Evolutionary conservation across 2,113 vertebrate species (phyloP).

Genomic region (Urocynchramus pylzowi): DNA sequence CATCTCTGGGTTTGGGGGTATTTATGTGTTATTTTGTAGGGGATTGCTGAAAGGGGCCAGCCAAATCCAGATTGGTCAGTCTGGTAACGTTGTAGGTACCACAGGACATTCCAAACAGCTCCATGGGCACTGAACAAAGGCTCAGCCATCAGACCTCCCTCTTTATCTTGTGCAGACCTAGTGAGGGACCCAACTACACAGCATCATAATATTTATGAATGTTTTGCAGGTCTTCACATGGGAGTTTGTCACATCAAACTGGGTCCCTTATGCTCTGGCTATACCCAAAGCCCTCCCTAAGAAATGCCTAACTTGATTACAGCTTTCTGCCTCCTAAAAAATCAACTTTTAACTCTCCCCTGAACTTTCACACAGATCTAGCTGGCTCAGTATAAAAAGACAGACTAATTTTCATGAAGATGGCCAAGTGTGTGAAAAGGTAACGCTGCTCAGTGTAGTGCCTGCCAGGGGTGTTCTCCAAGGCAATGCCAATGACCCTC

Average conservation of each 20-base stretch:
- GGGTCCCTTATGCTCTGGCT: background rate
- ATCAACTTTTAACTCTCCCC: background rate
- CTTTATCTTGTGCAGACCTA: background rate
- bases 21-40: background rate
- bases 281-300: background rate
- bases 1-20: background rate
- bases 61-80: background rate
- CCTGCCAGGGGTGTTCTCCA: background rate
- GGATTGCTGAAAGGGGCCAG: background rate
- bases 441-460: accelerated
- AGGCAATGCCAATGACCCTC: background rate
- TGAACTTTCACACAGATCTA: background rate
- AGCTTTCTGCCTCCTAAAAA: background rate
- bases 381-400: background rate
- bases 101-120: background rate
- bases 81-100: background rate
- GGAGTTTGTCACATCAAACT: background rate
- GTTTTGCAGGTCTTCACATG: background rate
- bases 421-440: background rate
- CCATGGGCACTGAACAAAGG: background rate
- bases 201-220: background rate
- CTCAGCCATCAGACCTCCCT: background rate
- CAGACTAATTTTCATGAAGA: background rate
- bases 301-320: background rate
- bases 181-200: background rate